These are phyloP conservation scores for Drosophila rellima DNA, from an alignment of 2,888 invertebrate genomes.

Conservation along the genomic window DNA sequence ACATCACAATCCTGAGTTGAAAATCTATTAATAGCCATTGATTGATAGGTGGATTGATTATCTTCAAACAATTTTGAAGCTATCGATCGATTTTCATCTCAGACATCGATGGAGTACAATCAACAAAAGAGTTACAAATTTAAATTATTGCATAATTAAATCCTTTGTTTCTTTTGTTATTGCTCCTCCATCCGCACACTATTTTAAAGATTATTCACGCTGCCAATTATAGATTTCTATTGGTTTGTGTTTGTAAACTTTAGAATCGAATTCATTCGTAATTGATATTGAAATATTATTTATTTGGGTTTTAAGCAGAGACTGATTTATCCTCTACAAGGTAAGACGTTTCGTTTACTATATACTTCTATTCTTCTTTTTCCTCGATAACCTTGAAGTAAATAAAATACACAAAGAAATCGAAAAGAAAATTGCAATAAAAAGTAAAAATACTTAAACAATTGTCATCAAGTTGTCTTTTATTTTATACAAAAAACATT, in stretches of 20 bases:
- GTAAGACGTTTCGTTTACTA: slow-evolving; percentile 62
- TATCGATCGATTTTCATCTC: slow-evolving; percentile 19
- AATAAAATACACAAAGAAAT: slow-evolving; percentile 51
- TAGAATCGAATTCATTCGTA: slow-evolving; percentile 10
- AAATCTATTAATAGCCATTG: slow-evolving; percentile 26
- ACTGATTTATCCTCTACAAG: slow-evolving; percentile 66
- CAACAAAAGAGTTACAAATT: slow-evolving; percentile 8
- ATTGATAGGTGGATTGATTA: not conserved
- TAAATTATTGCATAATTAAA: not conserved
- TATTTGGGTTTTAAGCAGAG: slow-evolving; percentile 63
- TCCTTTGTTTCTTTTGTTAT: slow-evolving; percentile 8
- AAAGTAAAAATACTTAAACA: slow-evolving; percentile 78
- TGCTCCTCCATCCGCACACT: slow-evolving; percentile 3
- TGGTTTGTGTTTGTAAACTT: slow-evolving; percentile 23
- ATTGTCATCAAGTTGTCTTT: slow-evolving; percentile 81
- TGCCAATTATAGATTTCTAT: slow-evolving; percentile 7
- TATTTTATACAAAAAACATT: slow-evolving; percentile 73
- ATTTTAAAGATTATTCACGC: slow-evolving; percentile 14
- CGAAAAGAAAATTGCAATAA: slow-evolving; percentile 71
- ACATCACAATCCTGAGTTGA: slow-evolving; percentile 7
- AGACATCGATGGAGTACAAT: slow-evolving; percentile 11
- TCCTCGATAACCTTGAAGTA: slow-evolving; percentile 62
- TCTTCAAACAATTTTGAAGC: not conserved
- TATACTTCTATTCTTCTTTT: slow-evolving; percentile 56
- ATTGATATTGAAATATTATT: slow-evolving; percentile 31